Evolutionary conservation across 1,140 invertebrate genomes (phyloP).

Genomic region (Temnothorax nylanderi): DNA sequence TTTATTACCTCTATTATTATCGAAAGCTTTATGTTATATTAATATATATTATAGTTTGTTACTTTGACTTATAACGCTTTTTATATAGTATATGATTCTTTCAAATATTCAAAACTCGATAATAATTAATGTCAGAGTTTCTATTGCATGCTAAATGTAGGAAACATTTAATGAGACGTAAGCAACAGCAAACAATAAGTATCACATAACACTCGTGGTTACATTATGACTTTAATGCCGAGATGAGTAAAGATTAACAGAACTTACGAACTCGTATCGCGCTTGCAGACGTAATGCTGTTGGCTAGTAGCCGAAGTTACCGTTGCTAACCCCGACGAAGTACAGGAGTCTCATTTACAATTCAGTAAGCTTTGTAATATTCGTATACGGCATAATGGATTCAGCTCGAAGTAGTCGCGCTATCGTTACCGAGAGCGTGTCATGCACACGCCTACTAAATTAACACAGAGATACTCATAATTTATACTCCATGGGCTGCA

Average conservation of each 20-base stretch:
- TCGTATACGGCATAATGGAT: constrained; percentile 59
- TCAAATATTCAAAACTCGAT: not conserved
- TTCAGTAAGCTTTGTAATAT: constrained; percentile 61
- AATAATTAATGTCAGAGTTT: not conserved
- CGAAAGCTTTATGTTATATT: not conserved
- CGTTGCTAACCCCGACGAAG: constrained; percentile 46
- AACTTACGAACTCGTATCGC: constrained; percentile 52
- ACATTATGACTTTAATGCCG: constrained; percentile 50
- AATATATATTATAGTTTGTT: not conserved
- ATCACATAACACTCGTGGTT: constrained; percentile 40
- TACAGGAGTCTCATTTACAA: constrained; percentile 57
- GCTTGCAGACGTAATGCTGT: constrained; percentile 43
- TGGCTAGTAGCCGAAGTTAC: constrained; percentile 56
- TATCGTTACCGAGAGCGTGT: constrained; percentile 41
- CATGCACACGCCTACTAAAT: constrained; percentile 50
- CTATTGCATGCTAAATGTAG: not conserved
- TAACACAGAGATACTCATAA: constrained; percentile 43
- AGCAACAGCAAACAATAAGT: constrained; percentile 40
- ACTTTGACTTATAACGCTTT: not conserved
- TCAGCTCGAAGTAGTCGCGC: constrained; percentile 52
- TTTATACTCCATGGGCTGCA: constrained; percentile 2
- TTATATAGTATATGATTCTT: not conserved
- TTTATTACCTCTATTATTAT: not conserved
- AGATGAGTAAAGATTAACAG: constrained; percentile 58
- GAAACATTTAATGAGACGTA: constrained; percentile 28